Evolutionary conservation across 2,888 invertebrate species (phyloP).

Genomic region (Ischnura elegans): DNA sequence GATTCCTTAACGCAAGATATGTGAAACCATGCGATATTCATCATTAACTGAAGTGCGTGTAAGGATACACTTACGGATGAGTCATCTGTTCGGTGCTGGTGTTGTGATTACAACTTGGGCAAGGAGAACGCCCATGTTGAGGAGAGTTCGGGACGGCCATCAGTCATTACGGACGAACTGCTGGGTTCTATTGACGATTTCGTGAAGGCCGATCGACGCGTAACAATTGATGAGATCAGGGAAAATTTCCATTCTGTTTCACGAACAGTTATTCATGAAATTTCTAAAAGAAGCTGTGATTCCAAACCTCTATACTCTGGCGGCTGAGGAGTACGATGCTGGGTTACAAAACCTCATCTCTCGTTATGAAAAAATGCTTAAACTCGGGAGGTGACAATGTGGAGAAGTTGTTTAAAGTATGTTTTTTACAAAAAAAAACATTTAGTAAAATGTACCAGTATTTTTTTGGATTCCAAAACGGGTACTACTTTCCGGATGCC

Average conservation of each 20-base stretch:
- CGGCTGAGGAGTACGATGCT: background rate
- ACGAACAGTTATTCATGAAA: slow-evolving; percentile 51
- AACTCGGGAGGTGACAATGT: no score
- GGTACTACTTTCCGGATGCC: no score
- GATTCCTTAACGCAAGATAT: no score
- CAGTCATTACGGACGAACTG: slow-evolving; percentile 60
- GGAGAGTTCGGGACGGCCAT: slow-evolving; percentile 58
- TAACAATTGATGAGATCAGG: slow-evolving; percentile 41
- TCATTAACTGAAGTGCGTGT: no score
- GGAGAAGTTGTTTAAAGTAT: no score
- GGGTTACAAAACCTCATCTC: background rate
- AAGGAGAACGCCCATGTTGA: slow-evolving; percentile 48
- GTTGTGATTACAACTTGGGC: slow-evolving; percentile 25
- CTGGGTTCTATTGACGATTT: slow-evolving; percentile 41
- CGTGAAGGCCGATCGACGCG: slow-evolving; percentile 30
- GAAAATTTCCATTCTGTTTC: slow-evolving; percentile 52
- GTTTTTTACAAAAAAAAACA: no score
- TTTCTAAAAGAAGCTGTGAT: no score
- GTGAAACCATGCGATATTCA: no score
- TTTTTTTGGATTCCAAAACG: no score
- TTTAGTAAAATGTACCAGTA: no score
- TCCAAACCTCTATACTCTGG: no score
- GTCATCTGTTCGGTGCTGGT: background rate
- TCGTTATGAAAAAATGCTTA: slow-evolving; percentile 11
- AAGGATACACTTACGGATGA: no score